phyloP scores from a whole-genome alignment of 2,797 vertebrate species.

The Phaenicophaeus curvirostris region DNA sequence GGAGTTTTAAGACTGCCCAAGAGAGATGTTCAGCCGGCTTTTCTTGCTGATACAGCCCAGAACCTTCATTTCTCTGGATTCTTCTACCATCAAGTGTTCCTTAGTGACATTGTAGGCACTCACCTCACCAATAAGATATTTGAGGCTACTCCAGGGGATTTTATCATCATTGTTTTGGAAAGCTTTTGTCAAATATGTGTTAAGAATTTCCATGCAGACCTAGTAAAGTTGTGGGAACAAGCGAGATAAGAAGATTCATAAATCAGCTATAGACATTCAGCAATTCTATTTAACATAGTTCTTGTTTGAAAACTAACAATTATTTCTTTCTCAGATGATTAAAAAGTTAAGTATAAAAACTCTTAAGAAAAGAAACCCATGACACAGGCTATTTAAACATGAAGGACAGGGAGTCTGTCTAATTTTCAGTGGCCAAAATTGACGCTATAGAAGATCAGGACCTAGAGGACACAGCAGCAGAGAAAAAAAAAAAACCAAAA shows the following conservation, averaged over 20 bases:
- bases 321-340: not conserved
- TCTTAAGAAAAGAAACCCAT: not conserved
- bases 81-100: not conserved
- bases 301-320: not conserved
- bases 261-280: not conserved
- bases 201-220: constrained; percentile 97
- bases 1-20: not conserved
- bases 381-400: not conserved
- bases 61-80: not conserved
- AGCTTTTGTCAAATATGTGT: constrained; percentile 92
- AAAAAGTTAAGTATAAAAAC: not conserved
- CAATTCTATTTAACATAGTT: not conserved
- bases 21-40: not conserved
- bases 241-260: not conserved
- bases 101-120: not conserved
- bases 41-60: not conserved
- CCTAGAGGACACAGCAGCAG: not conserved
- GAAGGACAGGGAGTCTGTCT: not conserved
- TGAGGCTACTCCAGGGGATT: constrained; percentile 95
- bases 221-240: constrained; percentile 43
- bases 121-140: constrained; percentile 96
- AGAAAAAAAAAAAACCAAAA: not conserved
- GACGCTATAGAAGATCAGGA: not conserved
- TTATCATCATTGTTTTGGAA: constrained; percentile 83
- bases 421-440: not conserved